phyloP scores from a whole-genome alignment of 1,140 invertebrate genomes.

The Drosophila oshimai region DNA sequence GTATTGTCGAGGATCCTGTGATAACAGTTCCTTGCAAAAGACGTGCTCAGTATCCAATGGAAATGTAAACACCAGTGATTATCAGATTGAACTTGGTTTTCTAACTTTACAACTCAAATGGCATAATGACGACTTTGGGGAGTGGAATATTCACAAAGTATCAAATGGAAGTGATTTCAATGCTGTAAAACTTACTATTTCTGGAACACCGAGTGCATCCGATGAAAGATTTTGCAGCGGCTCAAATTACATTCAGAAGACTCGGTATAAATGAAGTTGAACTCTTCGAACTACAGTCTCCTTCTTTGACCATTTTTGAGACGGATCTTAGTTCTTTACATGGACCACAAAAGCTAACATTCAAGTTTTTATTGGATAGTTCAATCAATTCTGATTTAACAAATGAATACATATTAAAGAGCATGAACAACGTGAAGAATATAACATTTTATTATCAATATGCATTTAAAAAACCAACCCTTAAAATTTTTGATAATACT shows the following conservation, averaged over 20 bases:
- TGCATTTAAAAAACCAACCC: too few relatives aligned
- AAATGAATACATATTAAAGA: not conserved
- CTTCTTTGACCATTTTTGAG: not conserved
- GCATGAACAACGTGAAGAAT: not conserved
- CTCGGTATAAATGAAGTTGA: not conserved
- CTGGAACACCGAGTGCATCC: not conserved
- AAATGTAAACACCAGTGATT: not conserved
- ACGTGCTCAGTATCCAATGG: not conserved
- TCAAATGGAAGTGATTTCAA: not conserved
- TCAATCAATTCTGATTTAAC: not conserved
- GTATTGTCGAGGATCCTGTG: not conserved
- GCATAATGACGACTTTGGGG: not conserved
- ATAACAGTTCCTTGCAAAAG: too few relatives aligned
- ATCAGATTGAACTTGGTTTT: not conserved
- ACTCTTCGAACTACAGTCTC: not conserved
- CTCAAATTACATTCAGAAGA: not conserved
- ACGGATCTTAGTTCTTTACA: not conserved
- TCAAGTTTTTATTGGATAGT: not conserved
- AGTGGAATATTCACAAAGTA: slow-evolving; percentile 1
- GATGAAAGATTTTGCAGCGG: not conserved
- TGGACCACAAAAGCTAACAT: not conserved
- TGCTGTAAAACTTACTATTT: not conserved
- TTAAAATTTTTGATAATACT: not conserved
- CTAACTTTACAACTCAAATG: not conserved
- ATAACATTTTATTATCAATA: not conserved